Evolutionary conservation across 2,113 vertebrate genomes (phyloP).

Genomic region (Callipepla californica): DNA sequence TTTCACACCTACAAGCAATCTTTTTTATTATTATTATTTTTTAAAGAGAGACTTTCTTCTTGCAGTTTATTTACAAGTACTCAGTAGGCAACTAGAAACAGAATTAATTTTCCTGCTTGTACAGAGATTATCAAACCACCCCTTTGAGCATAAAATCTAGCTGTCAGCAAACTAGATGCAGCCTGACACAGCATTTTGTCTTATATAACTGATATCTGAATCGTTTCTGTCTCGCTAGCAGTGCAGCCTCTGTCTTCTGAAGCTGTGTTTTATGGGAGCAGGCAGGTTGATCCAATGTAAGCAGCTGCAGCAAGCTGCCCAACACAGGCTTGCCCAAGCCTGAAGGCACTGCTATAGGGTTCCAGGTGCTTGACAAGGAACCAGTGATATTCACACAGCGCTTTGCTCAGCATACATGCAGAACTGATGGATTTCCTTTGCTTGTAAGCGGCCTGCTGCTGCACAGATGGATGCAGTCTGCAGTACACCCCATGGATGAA

Average conservation of each 20-base stretch:
- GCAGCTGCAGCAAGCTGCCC: background rate
- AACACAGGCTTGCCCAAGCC: background rate
- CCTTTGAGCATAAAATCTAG: background rate
- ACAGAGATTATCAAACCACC: background rate
- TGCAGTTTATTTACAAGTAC: background rate
- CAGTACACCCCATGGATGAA: background rate
- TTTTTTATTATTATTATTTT: background rate
- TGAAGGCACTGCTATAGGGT: background rate
- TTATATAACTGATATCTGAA: background rate
- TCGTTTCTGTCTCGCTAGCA: background rate
- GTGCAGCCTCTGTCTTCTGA: background rate
- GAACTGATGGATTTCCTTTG: background rate
- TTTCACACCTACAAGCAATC: background rate
- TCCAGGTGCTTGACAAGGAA: background rate
- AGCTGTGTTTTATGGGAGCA: background rate
- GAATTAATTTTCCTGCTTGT: background rate
- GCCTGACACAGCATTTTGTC: background rate
- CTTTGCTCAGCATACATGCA: background rate
- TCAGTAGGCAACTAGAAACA: background rate
- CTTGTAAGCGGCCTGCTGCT: background rate
- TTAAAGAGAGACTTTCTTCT: background rate
- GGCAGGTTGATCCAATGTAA: background rate
- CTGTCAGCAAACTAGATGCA: background rate
- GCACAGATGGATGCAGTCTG: background rate
- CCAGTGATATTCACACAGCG: background rate